Percentiles rank a stretch among this genome's conserved stretches.
These are phyloP conservation scores for Encarsia formosa DNA, from an alignment of 2,888 invertebrate genomes.

Conservation along the genomic window DNA sequence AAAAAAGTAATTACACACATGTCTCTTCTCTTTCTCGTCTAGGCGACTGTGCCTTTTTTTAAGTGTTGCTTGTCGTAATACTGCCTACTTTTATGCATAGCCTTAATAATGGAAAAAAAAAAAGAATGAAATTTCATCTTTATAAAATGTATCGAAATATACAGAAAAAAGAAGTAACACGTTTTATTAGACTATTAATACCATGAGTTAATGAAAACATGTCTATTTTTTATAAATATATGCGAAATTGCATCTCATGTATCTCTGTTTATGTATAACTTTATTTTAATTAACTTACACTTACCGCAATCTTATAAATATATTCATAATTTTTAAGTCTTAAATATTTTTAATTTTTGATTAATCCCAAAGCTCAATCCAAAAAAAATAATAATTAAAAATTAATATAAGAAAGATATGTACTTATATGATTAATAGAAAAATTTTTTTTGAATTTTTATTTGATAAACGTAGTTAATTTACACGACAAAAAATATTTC, in stretches of 20 bases:
- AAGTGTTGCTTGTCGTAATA: slow-evolving; percentile 24
- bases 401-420: no score
- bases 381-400: no score
- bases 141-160: slow-evolving; percentile 16
- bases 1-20: slow-evolving; percentile 1
- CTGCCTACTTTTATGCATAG: slow-evolving; percentile 26
- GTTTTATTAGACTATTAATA: slow-evolving; percentile 19
- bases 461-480: no score
- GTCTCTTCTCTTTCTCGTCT: slow-evolving; percentile 23
- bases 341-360: no score
- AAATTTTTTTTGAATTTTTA: no score
- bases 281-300: slow-evolving; percentile 12
- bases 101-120: slow-evolving; percentile 18
- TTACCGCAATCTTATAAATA: slow-evolving; percentile 18
- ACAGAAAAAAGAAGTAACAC: slow-evolving; percentile 13
- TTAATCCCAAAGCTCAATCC: no score
- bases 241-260: slow-evolving; percentile 21
- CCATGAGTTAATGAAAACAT: slow-evolving; percentile 20
- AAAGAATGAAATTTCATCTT: slow-evolving; percentile 21
- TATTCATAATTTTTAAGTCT: slow-evolving; percentile 16
- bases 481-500: no score
- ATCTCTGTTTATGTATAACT: slow-evolving; percentile 16
- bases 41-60: slow-evolving; percentile 28
- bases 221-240: slow-evolving; percentile 26
- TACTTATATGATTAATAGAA: no score